Conservation (phyloP, 1,140 invertebrate genomes). For the Drosophila mauritiana region DNA sequence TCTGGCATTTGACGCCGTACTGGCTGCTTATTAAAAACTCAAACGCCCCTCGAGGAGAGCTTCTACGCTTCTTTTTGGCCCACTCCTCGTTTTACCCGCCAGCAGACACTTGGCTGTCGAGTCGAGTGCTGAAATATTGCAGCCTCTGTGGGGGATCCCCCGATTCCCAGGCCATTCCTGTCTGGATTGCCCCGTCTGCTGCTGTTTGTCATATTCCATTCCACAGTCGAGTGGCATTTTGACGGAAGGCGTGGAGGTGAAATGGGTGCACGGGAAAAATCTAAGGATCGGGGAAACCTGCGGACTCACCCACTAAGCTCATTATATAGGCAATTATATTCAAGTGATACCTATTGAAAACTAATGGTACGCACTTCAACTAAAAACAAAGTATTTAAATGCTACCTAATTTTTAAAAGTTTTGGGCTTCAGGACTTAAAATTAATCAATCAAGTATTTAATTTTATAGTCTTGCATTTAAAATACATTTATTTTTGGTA, state of each 20-base stretch:
- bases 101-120: constrained; percentile 40
- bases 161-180: constrained; percentile 21
- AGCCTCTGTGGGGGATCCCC: constrained; percentile 16
- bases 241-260: background rate
- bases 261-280: constrained; percentile 7
- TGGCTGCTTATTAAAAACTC: constrained; percentile 71
- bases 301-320: background rate
- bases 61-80: background rate
- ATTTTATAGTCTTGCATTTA: too few relatives aligned
- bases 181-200: constrained; percentile 37
- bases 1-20: constrained; percentile 53
- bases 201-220: constrained; percentile 38
- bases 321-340: background rate
- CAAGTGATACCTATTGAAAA: background rate
- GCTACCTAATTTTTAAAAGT: too few relatives aligned
- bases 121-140: constrained; percentile 65
- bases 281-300: too few relatives aligned
- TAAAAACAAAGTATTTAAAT: too few relatives aligned
- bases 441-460: too few relatives aligned
- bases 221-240: constrained; percentile 21
- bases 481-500: too few relatives aligned
- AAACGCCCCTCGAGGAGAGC: constrained; percentile 39
- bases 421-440: too few relatives aligned
- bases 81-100: background rate
- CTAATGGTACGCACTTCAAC: background rate